phyloP scores from a whole-genome alignment of 2,113 vertebrate species.

The Microcebus lehilahytsara region DNA sequence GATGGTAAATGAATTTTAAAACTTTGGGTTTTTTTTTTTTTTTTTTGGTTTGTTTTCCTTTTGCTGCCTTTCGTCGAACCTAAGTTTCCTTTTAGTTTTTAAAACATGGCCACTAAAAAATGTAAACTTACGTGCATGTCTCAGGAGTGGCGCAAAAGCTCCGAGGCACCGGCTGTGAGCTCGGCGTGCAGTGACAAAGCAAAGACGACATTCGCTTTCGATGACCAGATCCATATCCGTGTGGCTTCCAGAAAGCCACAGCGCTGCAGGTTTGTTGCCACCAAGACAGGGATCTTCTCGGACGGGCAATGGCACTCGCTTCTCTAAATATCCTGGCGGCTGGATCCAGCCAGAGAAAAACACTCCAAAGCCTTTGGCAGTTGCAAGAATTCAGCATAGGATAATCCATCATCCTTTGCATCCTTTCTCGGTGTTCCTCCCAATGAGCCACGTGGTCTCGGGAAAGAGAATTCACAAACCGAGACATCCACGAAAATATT shows the following conservation, averaged over 20 bases:
- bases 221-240: background rate
- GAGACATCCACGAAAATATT: background rate
- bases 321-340: slow-evolving; percentile 50
- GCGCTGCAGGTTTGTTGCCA: slow-evolving; percentile 35
- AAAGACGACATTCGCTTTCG: background rate
- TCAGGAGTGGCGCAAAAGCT: background rate
- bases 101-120: background rate
- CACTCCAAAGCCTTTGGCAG: slow-evolving; percentile 73
- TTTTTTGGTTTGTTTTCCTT: no score
- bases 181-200: background rate
- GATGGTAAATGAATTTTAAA: background rate
- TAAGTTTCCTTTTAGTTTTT: background rate
- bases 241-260: background rate
- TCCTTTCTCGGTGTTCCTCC: background rate
- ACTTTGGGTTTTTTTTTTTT: no score
- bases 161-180: no score
- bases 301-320: background rate
- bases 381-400: background rate
- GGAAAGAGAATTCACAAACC: background rate
- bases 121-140: background rate
- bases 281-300: background rate
- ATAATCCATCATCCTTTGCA: background rate
- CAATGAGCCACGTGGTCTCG: background rate
- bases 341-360: background rate
- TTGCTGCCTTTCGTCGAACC: background rate